Evolutionary conservation across 2,797 vertebrate genomes (phyloP), one percentile per base, ranked within the genome.

Genomic region (Adrianichthys oophorus): DNA sequence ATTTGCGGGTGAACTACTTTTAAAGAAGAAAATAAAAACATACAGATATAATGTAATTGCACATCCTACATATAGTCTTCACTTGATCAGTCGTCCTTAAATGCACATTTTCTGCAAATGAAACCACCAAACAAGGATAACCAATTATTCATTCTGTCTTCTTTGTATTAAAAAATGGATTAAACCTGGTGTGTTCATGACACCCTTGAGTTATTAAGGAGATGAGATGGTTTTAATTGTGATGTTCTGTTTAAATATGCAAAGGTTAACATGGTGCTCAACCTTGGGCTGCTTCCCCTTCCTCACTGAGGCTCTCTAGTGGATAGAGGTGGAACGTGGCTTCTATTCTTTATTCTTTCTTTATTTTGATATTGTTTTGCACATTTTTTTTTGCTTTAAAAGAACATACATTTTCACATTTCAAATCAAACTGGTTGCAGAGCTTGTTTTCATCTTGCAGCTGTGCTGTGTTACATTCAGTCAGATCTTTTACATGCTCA

Each of bases 301-400:
- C 59, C 23, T 29, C 65, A 70, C 59, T 74, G 29, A 56, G 44
- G 52, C 59, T 72, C 86, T 83, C 90, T 89, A 84, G 85, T 90
- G 90, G 78, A 29, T 51, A 43, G 12, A 41, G 47, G 26, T 5
- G 44, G 60, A 15, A 40, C 68, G 18, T 37, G 10, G 32, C 32
- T 37, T n/a, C n/a, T n/a, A n/a, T n/a, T n/a, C n/a, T n/a, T n/a
- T n/a, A n/a, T n/a, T n/a, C n/a, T n/a, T n/a, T n/a, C n/a, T n/a
- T n/a, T n/a, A n/a, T n/a, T n/a, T n/a, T n/a, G n/a, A n/a, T n/a
- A n/a, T n/a, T n/a, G n/a, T n/a, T n/a, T n/a, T n/a, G n/a, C n/a
- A n/a, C n/a, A n/a, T n/a, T n/a, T n/a, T n/a, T n/a, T n/a, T n/a
- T n/a, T n/a, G 19, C 19, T 21, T 21, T 2, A 37, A 37, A 13